Conservation (phyloP, 2,888 invertebrate genomes). For the Lepidochitona cinerea region DNA sequence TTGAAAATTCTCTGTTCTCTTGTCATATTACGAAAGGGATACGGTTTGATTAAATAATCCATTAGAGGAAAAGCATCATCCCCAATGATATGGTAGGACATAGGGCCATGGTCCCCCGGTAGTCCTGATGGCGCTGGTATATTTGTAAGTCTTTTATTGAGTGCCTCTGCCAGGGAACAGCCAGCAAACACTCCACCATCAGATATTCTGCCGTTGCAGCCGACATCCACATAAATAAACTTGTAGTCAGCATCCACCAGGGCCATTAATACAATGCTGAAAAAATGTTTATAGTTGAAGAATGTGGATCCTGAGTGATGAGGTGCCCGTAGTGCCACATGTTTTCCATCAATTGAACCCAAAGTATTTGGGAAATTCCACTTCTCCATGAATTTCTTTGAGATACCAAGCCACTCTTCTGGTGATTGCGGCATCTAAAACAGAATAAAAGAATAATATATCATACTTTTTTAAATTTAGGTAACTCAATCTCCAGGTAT, state of each 20-base stretch:
- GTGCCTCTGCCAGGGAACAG: neutral
- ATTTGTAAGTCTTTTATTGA: neutral
- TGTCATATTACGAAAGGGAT: neutral
- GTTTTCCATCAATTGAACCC: neutral
- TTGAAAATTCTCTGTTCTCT: neutral
- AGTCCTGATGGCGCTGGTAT: neutral
- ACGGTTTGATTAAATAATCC: neutral
- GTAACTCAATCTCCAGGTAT: too few relatives aligned
- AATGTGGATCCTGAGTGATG: neutral
- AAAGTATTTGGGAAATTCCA: neutral
- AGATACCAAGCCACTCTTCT: neutral
- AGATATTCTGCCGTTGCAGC: neutral
- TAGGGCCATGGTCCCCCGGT: neutral
- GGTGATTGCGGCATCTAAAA: neutral
- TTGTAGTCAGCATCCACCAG: neutral
- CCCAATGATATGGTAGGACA: neutral
- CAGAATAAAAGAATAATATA: neutral
- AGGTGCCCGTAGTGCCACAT: neutral
- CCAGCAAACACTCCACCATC: neutral
- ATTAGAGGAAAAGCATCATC: neutral
- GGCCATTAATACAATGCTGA: neutral
- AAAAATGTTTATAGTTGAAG: too few relatives aligned
- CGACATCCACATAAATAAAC: too few relatives aligned
- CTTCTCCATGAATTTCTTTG: neutral
- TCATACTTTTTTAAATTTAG: too few relatives aligned